Evolutionary conservation across 2,888 invertebrate species (phyloP).

Genomic region (Drosophila kuntzei): DNA sequence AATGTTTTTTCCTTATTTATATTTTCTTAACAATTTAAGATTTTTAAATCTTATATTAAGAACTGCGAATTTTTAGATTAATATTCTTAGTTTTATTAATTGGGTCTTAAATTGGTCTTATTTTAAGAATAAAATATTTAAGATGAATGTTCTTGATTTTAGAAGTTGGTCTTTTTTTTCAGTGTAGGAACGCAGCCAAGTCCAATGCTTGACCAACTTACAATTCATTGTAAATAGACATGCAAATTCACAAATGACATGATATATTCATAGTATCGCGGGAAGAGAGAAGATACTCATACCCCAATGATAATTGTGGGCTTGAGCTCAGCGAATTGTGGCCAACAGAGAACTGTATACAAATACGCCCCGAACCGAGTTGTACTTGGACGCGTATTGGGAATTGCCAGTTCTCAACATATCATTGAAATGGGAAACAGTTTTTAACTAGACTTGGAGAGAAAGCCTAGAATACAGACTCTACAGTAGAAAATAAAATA

Average conservation of each 20-base stretch:
- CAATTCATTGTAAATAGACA: constrained; percentile 68
- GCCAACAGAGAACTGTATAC: constrained; percentile 6
- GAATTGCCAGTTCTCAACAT: constrained; percentile 24
- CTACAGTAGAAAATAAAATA: background rate
- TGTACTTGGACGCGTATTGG: background rate
- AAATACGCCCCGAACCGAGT: constrained; percentile 9
- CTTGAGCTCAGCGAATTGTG: constrained; percentile 41
- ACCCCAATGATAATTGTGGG: constrained; percentile 61
- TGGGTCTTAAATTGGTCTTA: too few species aligned
- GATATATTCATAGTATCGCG: constrained; percentile 43
- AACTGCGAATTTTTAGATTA: too few species aligned
- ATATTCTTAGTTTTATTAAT: too few species aligned
- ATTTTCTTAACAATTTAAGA: too few species aligned
- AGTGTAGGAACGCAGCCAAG: too few species aligned
- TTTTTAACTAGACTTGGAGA: background rate
- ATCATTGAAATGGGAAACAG: constrained; percentile 6
- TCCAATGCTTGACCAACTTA: constrained; percentile 30
- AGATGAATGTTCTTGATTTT: too few species aligned
- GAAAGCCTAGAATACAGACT: background rate
- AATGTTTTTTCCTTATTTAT: too few species aligned
- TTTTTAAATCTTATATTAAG: too few species aligned
- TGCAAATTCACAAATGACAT: constrained; percentile 78
- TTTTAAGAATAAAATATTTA: too few species aligned
- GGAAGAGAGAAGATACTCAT: constrained; percentile 8
- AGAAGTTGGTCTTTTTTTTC: too few species aligned